phyloP scores from a whole-genome alignment of 2,113 vertebrate species.

The Clarias gariepinus region DNA sequence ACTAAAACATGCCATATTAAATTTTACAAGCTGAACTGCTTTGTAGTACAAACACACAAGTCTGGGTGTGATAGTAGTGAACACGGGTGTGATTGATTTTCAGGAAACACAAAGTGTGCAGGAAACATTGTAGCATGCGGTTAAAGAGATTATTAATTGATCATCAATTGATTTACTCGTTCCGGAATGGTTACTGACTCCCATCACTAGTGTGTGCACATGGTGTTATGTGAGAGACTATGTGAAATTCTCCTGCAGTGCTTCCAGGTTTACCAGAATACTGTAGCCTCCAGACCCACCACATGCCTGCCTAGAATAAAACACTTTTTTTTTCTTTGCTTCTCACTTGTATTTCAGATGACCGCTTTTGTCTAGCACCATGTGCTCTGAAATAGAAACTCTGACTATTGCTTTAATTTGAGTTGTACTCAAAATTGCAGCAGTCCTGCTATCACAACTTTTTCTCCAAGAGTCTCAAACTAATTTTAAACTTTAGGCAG shows the following conservation, averaged over 20 bases:
- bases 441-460: not conserved
- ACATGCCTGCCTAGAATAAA: not conserved
- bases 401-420: not conserved
- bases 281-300: not conserved
- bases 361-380: not conserved
- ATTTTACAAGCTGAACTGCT: too few relatives aligned
- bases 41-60: too few relatives aligned
- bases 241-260: not conserved
- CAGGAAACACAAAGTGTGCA: too few relatives aligned
- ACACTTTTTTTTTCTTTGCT: not conserved
- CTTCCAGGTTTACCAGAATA: not conserved
- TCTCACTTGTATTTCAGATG: not conserved
- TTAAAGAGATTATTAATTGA: too few relatives aligned
- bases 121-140: too few relatives aligned
- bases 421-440: not conserved
- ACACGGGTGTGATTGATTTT: too few relatives aligned
- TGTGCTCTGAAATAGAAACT: not conserved
- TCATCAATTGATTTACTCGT: too few relatives aligned
- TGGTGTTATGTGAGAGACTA: not conserved
- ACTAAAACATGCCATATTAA: too few relatives aligned
- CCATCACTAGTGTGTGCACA: too few relatives aligned
- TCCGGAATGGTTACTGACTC: too few relatives aligned
- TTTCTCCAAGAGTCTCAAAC: not conserved
- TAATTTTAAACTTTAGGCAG: too few relatives aligned
- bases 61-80: too few relatives aligned